Percentiles rank a stretch among this genome's conserved stretches.
Conservation (phyloP, 2,797 vertebrate species). For the Pseudochromis fuscus region DNA sequence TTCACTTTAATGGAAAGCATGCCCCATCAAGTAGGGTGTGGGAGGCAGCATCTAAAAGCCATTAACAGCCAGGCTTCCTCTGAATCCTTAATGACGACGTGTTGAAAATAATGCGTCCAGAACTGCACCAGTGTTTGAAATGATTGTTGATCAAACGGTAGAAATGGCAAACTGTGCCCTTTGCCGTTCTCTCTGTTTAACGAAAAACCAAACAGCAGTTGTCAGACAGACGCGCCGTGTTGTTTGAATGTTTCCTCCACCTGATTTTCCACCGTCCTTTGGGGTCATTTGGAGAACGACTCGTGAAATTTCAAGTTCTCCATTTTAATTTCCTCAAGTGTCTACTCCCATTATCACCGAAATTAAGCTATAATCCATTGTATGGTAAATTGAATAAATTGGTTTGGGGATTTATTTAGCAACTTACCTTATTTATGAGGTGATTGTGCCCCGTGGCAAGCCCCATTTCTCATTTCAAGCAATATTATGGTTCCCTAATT, state of each 20-base stretch:
- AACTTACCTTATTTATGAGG: conserved; percentile 74
- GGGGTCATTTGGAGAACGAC: conserved; percentile 63
- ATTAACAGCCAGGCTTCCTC: conserved; percentile 68
- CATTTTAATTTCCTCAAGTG: conserved; percentile 71
- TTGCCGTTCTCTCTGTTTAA: conserved; percentile 45
- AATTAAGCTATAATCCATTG: conserved; percentile 80
- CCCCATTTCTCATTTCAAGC: conserved; percentile 79
- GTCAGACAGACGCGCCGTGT: conserved; percentile 30
- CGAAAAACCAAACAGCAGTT: conserved; percentile 25
- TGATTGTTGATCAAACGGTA: conserved; percentile 67
- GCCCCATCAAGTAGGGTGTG: conserved; percentile 74
- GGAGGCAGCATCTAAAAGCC: conserved; percentile 75
- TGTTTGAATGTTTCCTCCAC: conserved; percentile 40
- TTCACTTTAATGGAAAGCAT: conserved; percentile 75
- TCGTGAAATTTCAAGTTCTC: conserved; percentile 58
- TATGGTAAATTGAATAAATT: conserved; percentile 79
- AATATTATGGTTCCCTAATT: conserved; percentile 81
- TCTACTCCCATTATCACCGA: conserved; percentile 67
- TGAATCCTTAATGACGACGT: conserved; percentile 65
- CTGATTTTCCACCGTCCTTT: conserved; percentile 50
- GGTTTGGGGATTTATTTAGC: conserved; percentile 71
- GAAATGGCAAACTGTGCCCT: conserved; percentile 40
- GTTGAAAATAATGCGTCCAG: conserved; percentile 59
- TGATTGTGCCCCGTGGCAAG: conserved; percentile 76
- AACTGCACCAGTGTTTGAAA: conserved; percentile 54